Percentiles rank a stretch among this genome's conserved stretches.
Conservation (phyloP, 2,113 vertebrate genomes). For the Lipophrys pholis region DNA sequence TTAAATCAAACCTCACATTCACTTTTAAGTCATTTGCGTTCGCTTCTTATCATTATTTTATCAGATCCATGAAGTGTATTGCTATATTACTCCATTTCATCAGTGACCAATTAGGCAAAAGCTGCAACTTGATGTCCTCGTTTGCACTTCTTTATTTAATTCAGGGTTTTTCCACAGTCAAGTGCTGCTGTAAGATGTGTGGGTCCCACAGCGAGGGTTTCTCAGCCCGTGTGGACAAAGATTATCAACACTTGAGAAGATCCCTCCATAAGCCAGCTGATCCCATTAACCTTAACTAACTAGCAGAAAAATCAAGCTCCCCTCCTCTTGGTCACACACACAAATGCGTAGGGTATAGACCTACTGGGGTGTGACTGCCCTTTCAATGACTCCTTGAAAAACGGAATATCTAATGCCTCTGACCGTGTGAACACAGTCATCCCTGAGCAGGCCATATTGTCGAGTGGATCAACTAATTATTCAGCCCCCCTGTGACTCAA, state of each 20-base stretch:
- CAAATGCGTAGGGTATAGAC: constrained; percentile 7
- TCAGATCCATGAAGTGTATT: constrained; percentile 13
- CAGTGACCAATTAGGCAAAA: constrained; percentile 14
- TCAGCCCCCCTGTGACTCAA: too few species aligned
- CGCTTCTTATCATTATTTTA: constrained; percentile 5
- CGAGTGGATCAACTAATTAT: too few species aligned
- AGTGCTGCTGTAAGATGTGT: constrained; percentile 9
- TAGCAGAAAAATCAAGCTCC: constrained; percentile 50
- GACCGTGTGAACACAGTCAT: constrained; percentile 15
- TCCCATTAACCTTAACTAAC: constrained; percentile 71
- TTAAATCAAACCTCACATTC: constrained; percentile 24
- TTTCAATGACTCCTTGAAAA: constrained; percentile 38
- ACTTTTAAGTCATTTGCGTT: constrained; percentile 9
- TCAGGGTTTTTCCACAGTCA: constrained; percentile 24
- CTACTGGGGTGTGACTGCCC: constrained; percentile 26
- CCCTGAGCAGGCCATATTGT: background rate
- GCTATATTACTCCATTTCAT: constrained; percentile 8
- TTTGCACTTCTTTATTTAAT: constrained; percentile 22
- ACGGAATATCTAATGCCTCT: constrained; percentile 25
- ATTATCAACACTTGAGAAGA: constrained; percentile 63
- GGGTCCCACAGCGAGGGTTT: constrained; percentile 20
- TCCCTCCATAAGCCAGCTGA: constrained; percentile 53
- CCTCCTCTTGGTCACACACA: constrained; percentile 25
- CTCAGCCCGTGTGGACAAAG: constrained; percentile 31
- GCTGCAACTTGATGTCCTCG: constrained; percentile 16